Evolutionary conservation across 2,888 invertebrate genomes (phyloP), one percentile per base, ranked within the genome.

Genomic region (Troides oblongomaculatus): DNA sequence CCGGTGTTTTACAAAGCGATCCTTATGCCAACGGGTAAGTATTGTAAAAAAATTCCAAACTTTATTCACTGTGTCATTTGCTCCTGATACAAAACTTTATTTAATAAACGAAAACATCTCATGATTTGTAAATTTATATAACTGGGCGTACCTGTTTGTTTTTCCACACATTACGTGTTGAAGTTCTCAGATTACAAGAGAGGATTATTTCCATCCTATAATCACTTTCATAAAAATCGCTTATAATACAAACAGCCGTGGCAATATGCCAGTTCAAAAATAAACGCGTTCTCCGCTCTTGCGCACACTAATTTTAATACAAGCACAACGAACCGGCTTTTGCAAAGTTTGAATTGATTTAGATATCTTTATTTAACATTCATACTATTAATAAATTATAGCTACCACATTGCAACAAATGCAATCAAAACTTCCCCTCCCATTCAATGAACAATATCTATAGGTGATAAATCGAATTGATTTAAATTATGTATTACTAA

Each of bases 1-100:
- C 97, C 86, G 98, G 98, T 86, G 97, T 97, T 79, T 94, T 98
- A 84, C 97, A 97, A 93, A 97, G 97, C 92, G 97, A 97, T 93
- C 95, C 95, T 93, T 95, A 95, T 93, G 94, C 95, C 88, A 96
- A 96, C 93, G 96, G 96, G 97, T 96, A 95, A 94, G 95, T 59
- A 84, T 78, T 71, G 74, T 77, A 79, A 80, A 12, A 57, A 21
- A 7, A 53, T 18, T 6, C 4, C n/a, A 6, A 46, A 46, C 30
- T 46, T 14, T 46, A 46, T 46, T 46, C 10, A n/a, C 7, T n/a
- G 53, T 12, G 14, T 53, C 6, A n/a, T 5, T 12, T 53, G n/a
- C 53, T 18, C 50, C 18, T 17, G 50, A 18, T 43, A 46, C 46
- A 46, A 46, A 30, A 30, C 2, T 46, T 12, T 46, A 46, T 12